These are phyloP conservation scores for Macrosiphum euphorbiae DNA, from an alignment of 2,888 invertebrate species.

Conservation along the genomic window DNA sequence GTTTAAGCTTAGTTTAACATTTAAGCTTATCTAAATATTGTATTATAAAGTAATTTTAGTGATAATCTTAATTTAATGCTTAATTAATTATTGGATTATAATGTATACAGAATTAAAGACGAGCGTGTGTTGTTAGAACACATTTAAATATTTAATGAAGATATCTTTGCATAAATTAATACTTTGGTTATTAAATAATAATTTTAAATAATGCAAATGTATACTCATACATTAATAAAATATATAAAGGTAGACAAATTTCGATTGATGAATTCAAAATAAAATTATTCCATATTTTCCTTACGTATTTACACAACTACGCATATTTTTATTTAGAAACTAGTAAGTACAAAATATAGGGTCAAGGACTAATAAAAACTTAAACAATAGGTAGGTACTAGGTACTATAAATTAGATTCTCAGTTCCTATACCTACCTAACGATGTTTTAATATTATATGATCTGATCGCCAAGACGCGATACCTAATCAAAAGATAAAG, in stretches of 20 bases:
- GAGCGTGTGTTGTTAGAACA: background rate
- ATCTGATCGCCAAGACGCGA: background rate
- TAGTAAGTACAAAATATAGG: background rate
- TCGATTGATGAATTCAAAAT: background rate
- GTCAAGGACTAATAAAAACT: background rate
- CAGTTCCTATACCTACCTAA: background rate
- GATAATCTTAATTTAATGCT: background rate
- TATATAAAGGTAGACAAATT: background rate
- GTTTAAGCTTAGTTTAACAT: background rate
- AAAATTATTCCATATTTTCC: background rate
- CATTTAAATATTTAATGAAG: constrained; percentile 21
- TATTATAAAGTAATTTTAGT: background rate
- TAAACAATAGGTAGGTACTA: background rate
- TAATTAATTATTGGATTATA: constrained; percentile 14
- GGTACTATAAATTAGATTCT: background rate
- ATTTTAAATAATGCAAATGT: background rate
- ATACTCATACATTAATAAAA: background rate
- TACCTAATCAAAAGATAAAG: background rate
- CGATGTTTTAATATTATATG: background rate
- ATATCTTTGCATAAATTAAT: background rate
- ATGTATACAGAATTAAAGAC: background rate
- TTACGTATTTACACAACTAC: background rate
- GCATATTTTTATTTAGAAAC: background rate
- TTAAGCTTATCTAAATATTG: background rate
- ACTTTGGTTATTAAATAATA: background rate